Evolutionary conservation across 1,140 invertebrate genomes (phyloP).

Genomic region (Thrips palmi): DNA sequence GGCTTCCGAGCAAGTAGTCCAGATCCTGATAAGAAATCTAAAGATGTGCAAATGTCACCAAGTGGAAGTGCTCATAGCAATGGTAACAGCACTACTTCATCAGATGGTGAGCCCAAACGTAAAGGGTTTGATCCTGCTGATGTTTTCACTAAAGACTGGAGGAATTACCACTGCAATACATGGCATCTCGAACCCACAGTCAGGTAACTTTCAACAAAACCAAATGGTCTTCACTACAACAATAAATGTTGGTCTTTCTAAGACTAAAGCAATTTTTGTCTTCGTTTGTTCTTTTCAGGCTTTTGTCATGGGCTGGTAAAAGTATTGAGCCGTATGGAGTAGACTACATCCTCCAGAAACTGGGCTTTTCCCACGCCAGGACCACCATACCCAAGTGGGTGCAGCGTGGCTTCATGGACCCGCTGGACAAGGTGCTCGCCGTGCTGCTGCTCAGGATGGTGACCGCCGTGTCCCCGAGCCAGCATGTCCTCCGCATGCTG

Average conservation of each 20-base stretch:
- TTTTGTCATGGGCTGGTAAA: slow-evolving; percentile 88
- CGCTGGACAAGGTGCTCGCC: slow-evolving; percentile 63
- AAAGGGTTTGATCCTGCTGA: slow-evolving; percentile 32
- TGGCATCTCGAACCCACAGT: slow-evolving; percentile 98
- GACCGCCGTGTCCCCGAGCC: slow-evolving; percentile 26
- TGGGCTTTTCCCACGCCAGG: slow-evolving; percentile 90
- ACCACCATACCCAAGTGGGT: slow-evolving; percentile 99
- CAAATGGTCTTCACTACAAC: slow-evolving; percentile 16
- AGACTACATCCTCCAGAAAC: slow-evolving; percentile 90
- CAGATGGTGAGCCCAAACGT: slow-evolving; percentile 25
- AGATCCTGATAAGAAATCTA: slow-evolving; percentile 24
- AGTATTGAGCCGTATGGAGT: slow-evolving; percentile 94
- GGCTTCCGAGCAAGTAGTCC: slow-evolving; percentile 28
- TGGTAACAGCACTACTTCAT: slow-evolving; percentile 13
- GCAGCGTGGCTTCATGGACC: slow-evolving; percentile 93
- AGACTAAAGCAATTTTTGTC: slow-evolving; percentile 8
- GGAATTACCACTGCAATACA: slow-evolving; percentile 84
- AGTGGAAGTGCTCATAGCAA: too few species aligned
- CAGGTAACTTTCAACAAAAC: slow-evolving; percentile 38
- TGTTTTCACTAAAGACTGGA: slow-evolving; percentile 67
- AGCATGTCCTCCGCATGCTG: too few species aligned
- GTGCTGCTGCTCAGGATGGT: slow-evolving; percentile 48
- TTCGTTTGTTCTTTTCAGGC: slow-evolving; percentile 28
- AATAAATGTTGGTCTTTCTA: slow-evolving; percentile 10
- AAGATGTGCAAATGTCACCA: too few species aligned